These are phyloP conservation scores for Kradibia gibbosae DNA, from an alignment of 1,140 invertebrate species.

Conservation along the genomic window DNA sequence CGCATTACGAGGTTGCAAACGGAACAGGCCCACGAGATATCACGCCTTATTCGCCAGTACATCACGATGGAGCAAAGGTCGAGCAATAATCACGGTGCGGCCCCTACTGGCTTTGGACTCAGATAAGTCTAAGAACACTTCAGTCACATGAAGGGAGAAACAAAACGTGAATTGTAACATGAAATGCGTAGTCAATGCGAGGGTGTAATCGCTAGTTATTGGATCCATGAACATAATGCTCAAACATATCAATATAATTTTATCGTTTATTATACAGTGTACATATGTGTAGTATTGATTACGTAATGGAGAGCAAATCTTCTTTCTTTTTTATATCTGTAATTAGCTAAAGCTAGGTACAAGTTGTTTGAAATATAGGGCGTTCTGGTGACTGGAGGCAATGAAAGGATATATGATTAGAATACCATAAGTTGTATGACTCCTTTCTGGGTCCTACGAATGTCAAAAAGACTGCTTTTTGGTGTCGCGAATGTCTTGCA, in stretches of 20 bases:
- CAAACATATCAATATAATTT: constrained; percentile 41
- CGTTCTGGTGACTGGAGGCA: background rate
- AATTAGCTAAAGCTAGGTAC: constrained; percentile 38
- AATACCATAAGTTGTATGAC: background rate
- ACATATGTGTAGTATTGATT: constrained; percentile 48
- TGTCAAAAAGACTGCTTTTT: constrained; percentile 34
- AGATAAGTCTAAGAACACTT: constrained; percentile 60
- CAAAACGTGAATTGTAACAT: background rate
- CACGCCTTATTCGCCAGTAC: constrained; percentile 95
- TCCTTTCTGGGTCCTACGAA: background rate
- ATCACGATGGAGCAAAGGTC: constrained; percentile 86
- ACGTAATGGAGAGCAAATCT: constrained; percentile 31
- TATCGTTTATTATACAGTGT: constrained; percentile 39
- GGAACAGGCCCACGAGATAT: constrained; percentile 96
- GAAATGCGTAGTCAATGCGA: background rate
- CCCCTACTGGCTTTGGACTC: constrained; percentile 63
- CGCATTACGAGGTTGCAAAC: constrained; percentile 96
- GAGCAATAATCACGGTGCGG: constrained; percentile 63
- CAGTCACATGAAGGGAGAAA: background rate
- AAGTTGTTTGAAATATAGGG: constrained; percentile 8
- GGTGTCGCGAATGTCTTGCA: constrained; percentile 45
- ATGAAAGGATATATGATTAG: background rate
- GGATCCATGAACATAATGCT: constrained; percentile 23
- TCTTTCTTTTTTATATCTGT: constrained; percentile 30
- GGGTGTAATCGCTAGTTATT: background rate